These are phyloP conservation scores for Crioceris asparagi DNA, from an alignment of 2,888 invertebrate genomes.

Conservation along the genomic window DNA sequence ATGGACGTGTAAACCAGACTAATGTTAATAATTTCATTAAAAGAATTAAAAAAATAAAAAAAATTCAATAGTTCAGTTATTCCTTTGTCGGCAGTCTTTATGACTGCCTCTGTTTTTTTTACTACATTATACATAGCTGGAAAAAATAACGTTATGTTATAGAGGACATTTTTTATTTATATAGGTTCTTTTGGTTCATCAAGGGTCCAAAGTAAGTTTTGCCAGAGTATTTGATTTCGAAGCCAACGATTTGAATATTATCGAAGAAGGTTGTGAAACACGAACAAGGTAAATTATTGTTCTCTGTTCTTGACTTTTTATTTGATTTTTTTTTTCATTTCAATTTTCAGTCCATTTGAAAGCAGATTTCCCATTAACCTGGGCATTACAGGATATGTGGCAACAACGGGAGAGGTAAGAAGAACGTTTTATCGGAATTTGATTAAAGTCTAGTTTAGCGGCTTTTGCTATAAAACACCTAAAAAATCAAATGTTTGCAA, in stretches of 20 bases:
- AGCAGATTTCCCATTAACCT: slow-evolving; percentile 91
- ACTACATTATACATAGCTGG: too few relatives aligned
- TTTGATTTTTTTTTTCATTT: slow-evolving; percentile 3
- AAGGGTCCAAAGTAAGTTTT: slow-evolving; percentile 84
- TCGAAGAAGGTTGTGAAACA: slow-evolving; percentile 60
- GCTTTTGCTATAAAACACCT: too few relatives aligned
- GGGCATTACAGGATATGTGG: slow-evolving; percentile 90
- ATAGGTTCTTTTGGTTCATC: slow-evolving; percentile 80
- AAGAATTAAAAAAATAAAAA: too few relatives aligned
- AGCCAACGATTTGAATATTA: slow-evolving; percentile 68
- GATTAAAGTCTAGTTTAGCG: too few relatives aligned
- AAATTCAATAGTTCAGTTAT: too few relatives aligned
- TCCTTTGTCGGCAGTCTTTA: too few relatives aligned
- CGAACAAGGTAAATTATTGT: slow-evolving; percentile 51
- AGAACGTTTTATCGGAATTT: too few relatives aligned
- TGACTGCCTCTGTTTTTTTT: too few relatives aligned
- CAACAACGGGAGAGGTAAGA: slow-evolving; percentile 86
- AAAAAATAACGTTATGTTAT: not conserved
- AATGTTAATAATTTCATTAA: too few relatives aligned
- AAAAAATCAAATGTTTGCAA: too few relatives aligned
- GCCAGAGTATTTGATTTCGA: slow-evolving; percentile 91
- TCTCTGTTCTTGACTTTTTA: not conserved
- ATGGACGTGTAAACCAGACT: too few relatives aligned
- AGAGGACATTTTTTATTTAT: slow-evolving; percentile 13
- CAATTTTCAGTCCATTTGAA: slow-evolving; percentile 64